phyloP scores from a whole-genome alignment of 2,888 invertebrate genomes.

The Steinernema hermaphroditum region DNA sequence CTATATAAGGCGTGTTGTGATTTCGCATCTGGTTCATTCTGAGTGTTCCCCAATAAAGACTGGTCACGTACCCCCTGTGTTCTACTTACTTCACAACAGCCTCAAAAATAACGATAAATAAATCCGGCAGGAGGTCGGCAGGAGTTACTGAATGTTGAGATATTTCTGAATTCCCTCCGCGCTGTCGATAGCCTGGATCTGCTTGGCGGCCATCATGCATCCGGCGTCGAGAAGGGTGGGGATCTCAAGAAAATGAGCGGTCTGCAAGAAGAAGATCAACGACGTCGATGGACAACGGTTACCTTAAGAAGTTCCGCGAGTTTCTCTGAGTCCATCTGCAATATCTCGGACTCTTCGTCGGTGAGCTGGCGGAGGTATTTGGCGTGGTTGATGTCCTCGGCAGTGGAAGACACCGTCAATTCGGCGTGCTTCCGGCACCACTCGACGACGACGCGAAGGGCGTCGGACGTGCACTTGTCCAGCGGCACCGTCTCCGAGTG shows the following conservation, averaged over 20 bases:
- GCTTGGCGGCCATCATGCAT: slow-evolving; percentile 9
- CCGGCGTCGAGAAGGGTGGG: slow-evolving; percentile 17
- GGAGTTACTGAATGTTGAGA: neutral
- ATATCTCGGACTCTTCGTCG: neutral
- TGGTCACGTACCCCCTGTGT: no score
- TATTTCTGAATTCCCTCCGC: neutral
- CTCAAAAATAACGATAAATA: no score
- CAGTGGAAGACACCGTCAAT: neutral
- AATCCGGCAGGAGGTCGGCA: no score
- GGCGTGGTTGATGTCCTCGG: neutral
- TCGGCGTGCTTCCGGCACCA: slow-evolving; percentile 1
- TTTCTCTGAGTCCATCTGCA: neutral
- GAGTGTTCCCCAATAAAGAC: no score
- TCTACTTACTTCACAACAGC: no score
- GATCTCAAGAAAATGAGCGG: slow-evolving; percentile 6
- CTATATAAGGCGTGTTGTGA: no score
- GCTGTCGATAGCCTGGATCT: neutral
- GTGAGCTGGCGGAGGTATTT: neutral
- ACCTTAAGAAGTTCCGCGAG: slow-evolving; percentile 14
- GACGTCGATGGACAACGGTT: neutral
- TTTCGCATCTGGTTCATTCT: no score
- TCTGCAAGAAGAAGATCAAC: neutral
- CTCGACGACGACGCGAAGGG: neutral
- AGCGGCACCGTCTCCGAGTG: neutral
- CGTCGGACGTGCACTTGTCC: neutral